A percentile compares a stretch with the other conserved stretches of the same genome.
Evolutionary conservation across 2,113 vertebrate genomes (phyloP).

Genomic region (Hypomesus transpacificus): DNA sequence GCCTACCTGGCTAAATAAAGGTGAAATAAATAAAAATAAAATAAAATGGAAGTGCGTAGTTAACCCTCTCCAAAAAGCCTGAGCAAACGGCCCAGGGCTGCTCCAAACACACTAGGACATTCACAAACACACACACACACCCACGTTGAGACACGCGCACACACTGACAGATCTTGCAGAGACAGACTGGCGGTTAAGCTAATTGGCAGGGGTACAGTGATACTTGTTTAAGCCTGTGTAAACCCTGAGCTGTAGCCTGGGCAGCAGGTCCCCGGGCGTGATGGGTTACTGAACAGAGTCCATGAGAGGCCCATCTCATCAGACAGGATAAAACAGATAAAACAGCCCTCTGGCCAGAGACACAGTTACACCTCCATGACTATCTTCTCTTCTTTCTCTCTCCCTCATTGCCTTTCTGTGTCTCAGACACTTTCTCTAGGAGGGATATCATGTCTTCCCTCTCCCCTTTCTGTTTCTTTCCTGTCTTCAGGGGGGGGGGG

Average conservation of each 20-base stretch:
- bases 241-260: neutral
- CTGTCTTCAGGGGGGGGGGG: neutral
- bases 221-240: conserved; percentile 16
- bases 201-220: conserved; percentile 10
- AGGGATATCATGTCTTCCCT: neutral
- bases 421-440: neutral
- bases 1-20: too few species aligned
- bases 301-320: conserved; percentile 29
- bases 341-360: neutral
- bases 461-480: neutral
- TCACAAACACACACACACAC: neutral
- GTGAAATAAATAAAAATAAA: too few species aligned
- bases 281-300: neutral
- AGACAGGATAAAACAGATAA: neutral
- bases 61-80: too few species aligned
- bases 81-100: too few species aligned
- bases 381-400: neutral
- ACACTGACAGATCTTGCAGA: neutral
- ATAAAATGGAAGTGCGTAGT: too few species aligned
- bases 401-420: neutral
- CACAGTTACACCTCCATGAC: neutral
- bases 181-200: conserved; percentile 10
- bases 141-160: neutral
- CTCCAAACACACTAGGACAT: neutral
- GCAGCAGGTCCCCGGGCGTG: neutral